A percentile compares a stretch with the other conserved stretches of the same genome.
phyloP scores from a whole-genome alignment of 2,888 invertebrate species.

The Rhingia campestris region DNA sequence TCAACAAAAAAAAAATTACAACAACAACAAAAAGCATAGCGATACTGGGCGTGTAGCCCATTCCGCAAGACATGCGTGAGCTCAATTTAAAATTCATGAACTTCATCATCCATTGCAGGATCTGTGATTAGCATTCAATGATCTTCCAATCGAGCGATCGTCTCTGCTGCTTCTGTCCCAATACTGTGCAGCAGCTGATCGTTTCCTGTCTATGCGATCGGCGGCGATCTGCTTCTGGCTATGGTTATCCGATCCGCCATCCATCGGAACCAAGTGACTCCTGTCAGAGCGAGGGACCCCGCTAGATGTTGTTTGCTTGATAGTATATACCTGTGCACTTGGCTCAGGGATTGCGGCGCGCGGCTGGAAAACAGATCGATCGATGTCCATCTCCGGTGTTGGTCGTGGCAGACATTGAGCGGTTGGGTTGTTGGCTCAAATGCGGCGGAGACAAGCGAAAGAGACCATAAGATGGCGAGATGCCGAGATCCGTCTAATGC shows the following conservation, averaged over 20 bases:
- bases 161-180: constrained; percentile 34
- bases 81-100: constrained; percentile 71
- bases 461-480: constrained; percentile 25
- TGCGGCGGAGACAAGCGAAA: constrained; percentile 30
- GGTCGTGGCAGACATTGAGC: constrained; percentile 68
- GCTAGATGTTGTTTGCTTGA: constrained; percentile 43
- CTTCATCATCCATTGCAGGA: constrained; percentile 47
- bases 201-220: constrained; percentile 65
- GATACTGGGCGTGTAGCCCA: constrained; percentile 30
- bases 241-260: constrained; percentile 35
- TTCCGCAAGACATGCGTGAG: constrained; percentile 61
- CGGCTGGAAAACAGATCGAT: constrained; percentile 61
- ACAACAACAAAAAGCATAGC: not conserved
- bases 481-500: constrained; percentile 48
- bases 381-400: constrained; percentile 73
- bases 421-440: constrained; percentile 48
- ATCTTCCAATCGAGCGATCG: constrained; percentile 60
- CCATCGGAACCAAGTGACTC: constrained; percentile 57
- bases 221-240: constrained; percentile 16
- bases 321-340: constrained; percentile 21
- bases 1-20: not conserved
- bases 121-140: constrained; percentile 69
- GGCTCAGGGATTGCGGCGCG: not conserved
- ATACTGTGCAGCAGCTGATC: constrained; percentile 45
- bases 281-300: constrained; percentile 41